Percentiles rank a stretch among this genome's conserved stretches.
phyloP scores from a whole-genome alignment of 1,140 invertebrate genomes.

The Drosophila takahashii region DNA sequence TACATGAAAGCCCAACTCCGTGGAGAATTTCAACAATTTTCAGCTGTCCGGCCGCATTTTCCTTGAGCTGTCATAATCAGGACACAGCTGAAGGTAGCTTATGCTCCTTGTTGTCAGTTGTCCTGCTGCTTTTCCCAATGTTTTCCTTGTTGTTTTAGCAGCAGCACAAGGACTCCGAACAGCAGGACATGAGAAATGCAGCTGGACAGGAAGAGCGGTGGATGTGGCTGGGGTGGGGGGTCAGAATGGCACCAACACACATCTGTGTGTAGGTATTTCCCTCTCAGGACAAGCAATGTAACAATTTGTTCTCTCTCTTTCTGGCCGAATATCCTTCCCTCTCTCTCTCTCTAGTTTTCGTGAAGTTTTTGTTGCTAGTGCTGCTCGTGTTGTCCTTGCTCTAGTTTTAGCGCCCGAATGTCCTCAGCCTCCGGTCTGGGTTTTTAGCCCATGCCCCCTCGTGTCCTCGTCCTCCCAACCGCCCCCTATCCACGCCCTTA shows the following conservation, averaged over 20 bases:
- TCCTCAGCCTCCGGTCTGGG: constrained; percentile 44
- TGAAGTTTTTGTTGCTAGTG: constrained; percentile 64
- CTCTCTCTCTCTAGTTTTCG: constrained; percentile 48
- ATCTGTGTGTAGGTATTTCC: constrained; percentile 12
- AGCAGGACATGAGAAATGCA: constrained; percentile 48
- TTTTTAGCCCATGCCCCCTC: constrained; percentile 1
- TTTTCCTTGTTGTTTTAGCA: constrained; percentile 24
- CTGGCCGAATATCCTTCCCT: constrained; percentile 12
- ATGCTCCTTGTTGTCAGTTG: constrained; percentile 47
- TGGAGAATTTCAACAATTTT: constrained; percentile 63
- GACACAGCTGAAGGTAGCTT: constrained; percentile 70
- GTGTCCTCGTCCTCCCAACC: neutral
- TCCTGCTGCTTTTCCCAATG: constrained; percentile 36
- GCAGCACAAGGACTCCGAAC: constrained; percentile 35
- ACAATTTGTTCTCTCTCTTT: constrained; percentile 55
- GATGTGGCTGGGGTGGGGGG: neutral
- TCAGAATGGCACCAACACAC: constrained; percentile 30
- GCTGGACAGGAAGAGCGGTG: constrained; percentile 29
- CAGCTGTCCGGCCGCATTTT: constrained; percentile 58
- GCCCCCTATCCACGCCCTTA: constrained; percentile 43
- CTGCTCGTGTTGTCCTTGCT: constrained; percentile 68
- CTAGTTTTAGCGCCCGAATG: constrained; percentile 59
- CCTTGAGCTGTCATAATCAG: constrained; percentile 81
- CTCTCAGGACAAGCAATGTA: constrained; percentile 65
- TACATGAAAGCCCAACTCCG: constrained; percentile 56